phyloP scores from a whole-genome alignment of 2,888 invertebrate genomes.

The Punctoribates punctum region DNA sequence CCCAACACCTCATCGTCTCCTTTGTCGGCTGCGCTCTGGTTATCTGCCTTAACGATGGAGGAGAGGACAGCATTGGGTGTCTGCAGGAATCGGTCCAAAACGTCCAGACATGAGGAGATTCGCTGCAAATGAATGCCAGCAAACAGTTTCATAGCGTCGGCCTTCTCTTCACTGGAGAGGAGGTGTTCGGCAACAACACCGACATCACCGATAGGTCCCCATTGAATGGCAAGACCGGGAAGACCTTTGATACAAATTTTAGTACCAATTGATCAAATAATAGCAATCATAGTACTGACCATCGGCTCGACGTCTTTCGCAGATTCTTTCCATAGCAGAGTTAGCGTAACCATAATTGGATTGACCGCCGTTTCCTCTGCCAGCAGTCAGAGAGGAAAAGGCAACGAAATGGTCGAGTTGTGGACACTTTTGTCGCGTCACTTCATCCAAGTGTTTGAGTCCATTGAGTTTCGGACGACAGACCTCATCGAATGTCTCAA shows the following conservation, averaged over 20 bases:
- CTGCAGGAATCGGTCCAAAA: slow-evolving; percentile 84
- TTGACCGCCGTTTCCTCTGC: slow-evolving; percentile 92
- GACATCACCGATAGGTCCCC: slow-evolving; percentile 98
- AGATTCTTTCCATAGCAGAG: slow-evolving; percentile 92
- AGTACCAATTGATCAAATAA: not conserved
- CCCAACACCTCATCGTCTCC: slow-evolving; percentile 61
- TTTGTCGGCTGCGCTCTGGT: slow-evolving; percentile 49
- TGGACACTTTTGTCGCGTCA: slow-evolving; percentile 71
- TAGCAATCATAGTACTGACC: not conserved
- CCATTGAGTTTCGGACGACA: slow-evolving; percentile 77
- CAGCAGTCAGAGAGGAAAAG: slow-evolving; percentile 94
- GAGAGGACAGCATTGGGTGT: slow-evolving; percentile 70
- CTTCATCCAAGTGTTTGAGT: slow-evolving; percentile 74
- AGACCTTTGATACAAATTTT: slow-evolving; percentile 59
- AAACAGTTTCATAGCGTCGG: slow-evolving; percentile 74
- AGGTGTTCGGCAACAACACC: slow-evolving; percentile 84
- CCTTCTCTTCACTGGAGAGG: slow-evolving; percentile 70
- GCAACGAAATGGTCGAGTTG: slow-evolving; percentile 83
- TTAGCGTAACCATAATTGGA: slow-evolving; percentile 91
- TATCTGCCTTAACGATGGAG: slow-evolving; percentile 58
- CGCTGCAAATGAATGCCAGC: slow-evolving; percentile 95
- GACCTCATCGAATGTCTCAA: slow-evolving; percentile 73
- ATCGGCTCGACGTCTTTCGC: slow-evolving; percentile 74
- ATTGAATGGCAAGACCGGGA: slow-evolving; percentile 87
- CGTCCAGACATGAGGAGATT: slow-evolving; percentile 81